Percentiles rank a stretch among this genome's conserved stretches.
Conservation (phyloP, 2,113 vertebrate genomes). For the Sminthopsis crassicaudata region DNA sequence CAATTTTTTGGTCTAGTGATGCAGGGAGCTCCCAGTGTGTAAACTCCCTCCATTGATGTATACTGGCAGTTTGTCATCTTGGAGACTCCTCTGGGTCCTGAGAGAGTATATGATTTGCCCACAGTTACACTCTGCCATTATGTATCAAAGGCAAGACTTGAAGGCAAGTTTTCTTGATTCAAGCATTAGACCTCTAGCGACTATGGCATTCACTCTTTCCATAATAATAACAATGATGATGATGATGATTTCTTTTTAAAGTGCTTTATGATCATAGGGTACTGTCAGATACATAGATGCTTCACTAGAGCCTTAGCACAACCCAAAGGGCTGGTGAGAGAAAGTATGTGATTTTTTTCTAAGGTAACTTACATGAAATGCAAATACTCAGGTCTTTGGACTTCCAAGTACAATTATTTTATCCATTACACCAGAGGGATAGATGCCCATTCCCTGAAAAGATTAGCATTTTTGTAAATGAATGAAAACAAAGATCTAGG, state of each 20-base stretch:
- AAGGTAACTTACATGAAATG: neutral
- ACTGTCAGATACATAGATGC: neutral
- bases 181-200: neutral
- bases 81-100: neutral
- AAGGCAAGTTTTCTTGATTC: neutral
- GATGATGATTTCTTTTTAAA: neutral
- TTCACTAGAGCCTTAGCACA: neutral
- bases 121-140: neutral
- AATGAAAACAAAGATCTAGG: neutral
- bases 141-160: neutral
- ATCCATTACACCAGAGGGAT: neutral
- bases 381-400: neutral
- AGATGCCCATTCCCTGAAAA: slow-evolving; percentile 42
- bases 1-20: neutral
- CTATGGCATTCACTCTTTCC: neutral
- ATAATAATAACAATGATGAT: neutral
- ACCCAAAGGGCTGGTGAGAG: neutral
- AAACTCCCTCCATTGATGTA: neutral
- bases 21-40: neutral
- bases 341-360: neutral
- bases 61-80: neutral
- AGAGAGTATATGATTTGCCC: neutral
- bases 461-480: neutral
- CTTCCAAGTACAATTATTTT: neutral
- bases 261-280: neutral